These are phyloP conservation scores for Microcebus ravelobensis DNA, from an alignment of 2,113 vertebrate genomes.

Conservation along the genomic window DNA sequence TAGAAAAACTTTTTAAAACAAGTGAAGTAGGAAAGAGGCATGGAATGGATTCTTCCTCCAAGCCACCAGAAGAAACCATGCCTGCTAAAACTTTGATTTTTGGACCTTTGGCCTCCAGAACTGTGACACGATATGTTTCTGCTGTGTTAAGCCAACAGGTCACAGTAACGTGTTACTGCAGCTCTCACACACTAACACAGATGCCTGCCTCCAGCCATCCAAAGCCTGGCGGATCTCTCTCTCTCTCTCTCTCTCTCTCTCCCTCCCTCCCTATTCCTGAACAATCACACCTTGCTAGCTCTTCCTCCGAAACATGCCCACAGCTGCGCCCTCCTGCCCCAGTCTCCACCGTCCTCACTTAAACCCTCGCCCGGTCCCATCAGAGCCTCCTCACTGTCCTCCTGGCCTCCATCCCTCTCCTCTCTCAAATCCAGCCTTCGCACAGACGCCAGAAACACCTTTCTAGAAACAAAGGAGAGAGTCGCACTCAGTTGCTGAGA, in stretches of 20 bases:
- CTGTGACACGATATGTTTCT: too few species aligned
- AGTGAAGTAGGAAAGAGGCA: neutral
- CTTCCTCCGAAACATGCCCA: too few species aligned
- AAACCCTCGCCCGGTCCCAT: neutral
- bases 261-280: neutral
- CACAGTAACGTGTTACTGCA: neutral
- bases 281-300: neutral
- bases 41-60: neutral
- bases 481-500: accelerated
- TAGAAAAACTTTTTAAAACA: neutral
- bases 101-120: neutral
- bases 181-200: neutral
- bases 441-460: neutral
- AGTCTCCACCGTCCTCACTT: neutral
- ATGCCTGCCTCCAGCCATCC: neutral
- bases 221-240: neutral
- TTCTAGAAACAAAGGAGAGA: neutral
- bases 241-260: neutral
- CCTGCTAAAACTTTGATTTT: neutral
- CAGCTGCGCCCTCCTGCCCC: neutral
- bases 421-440: neutral
- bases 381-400: neutral
- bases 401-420: neutral
- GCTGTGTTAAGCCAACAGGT: neutral
- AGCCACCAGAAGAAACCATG: neutral